Percentiles rank a stretch among this genome's conserved stretches.
phyloP scores from a whole-genome alignment of 1,140 invertebrate species.

The Drosophila albomicans region DNA sequence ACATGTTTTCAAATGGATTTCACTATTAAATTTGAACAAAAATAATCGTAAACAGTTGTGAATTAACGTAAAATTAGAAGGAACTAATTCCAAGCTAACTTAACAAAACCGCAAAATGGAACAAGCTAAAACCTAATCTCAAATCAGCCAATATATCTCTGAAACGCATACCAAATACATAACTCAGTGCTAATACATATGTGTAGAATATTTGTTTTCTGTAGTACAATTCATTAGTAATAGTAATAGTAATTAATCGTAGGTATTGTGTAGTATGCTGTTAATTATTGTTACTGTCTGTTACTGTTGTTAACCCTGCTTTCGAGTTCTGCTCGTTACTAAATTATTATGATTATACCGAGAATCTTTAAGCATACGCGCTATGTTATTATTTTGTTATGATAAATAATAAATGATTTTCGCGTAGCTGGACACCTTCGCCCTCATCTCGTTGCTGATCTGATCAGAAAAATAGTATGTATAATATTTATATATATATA shows the following conservation, averaged over 20 bases:
- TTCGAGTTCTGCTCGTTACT: conserved; percentile 64
- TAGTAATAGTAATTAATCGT: conserved; percentile 55
- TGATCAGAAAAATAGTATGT: conserved; percentile 29
- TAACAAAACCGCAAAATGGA: conserved; percentile 41
- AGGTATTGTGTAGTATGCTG: conserved; percentile 56
- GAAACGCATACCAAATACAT: conserved; percentile 49
- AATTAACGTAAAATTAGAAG: conserved; percentile 49
- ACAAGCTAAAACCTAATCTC: conserved; percentile 50
- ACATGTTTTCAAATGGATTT: conserved; percentile 50
- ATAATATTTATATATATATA: conserved; percentile 41
- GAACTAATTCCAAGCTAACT: conserved; percentile 35
- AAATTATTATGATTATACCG: conserved; percentile 65
- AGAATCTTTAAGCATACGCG: conserved; percentile 62
- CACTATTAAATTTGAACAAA: conserved; percentile 46
- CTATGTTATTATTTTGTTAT: conserved; percentile 44
- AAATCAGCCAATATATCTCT: conserved; percentile 58
- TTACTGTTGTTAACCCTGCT: conserved; percentile 73
- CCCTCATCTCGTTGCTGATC: conserved; percentile 31
- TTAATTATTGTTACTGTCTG: conserved; percentile 76
- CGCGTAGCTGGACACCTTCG: conserved; percentile 17
- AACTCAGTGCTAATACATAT: conserved; percentile 74
- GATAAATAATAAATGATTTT: conserved; percentile 69
- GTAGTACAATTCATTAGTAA: conserved; percentile 59
- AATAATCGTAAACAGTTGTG: conserved; percentile 24
- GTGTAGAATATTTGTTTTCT: conserved; percentile 50